Evolutionary conservation across 2,797 vertebrate genomes (phyloP), one percentile per base, ranked within the genome.

Genomic region (Morus bassanus): DNA sequence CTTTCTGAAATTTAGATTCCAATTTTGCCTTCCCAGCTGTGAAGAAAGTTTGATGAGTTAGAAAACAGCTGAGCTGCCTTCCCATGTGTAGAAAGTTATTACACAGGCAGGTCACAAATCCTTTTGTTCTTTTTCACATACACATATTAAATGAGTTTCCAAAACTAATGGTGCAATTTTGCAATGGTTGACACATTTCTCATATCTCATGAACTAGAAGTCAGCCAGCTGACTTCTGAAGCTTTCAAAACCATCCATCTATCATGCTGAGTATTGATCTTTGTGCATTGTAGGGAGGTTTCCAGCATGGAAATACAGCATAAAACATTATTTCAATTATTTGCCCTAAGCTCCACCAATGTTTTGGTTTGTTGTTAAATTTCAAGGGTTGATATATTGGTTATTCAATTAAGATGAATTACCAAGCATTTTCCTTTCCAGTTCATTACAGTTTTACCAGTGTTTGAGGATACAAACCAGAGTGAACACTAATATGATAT

Each of bases 1-100:
- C 13, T 65, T 91, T 80, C 80, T 50, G 21, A 75, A 93, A 85
- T 93, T 96, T 96, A 90, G 79, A 92, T 45, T 94, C 80, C 53
- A 93, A 18, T 96, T 97, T 97, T 92, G 68, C 73, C 57, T 96
- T 96, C 78, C 70, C 65, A 81, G 35, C 74, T 97, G 82, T 84
- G 85, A 88, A 81, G 31, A 53, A 97, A 87, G 51, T 87, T 87
- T 93, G 77, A 73, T 43, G 94, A 87, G 60, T 65, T 94, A 84
- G 57, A 90, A 96, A 93, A 59, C 37, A 89, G 64, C 57, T 64
- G 85, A 94, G 61, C 64, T 95, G 60, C 72, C 35, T 87, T 92
- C 61, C 41, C 31, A 23, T 69, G n/a, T 85, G 27, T 68, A 88
- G 74, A 93, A 86, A 78, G 13, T 21, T 70, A 85, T 96, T 85